These are phyloP conservation scores for Campylorhamphus procurvoides DNA, from an alignment of 2,113 vertebrate species.

Conservation along the genomic window DNA sequence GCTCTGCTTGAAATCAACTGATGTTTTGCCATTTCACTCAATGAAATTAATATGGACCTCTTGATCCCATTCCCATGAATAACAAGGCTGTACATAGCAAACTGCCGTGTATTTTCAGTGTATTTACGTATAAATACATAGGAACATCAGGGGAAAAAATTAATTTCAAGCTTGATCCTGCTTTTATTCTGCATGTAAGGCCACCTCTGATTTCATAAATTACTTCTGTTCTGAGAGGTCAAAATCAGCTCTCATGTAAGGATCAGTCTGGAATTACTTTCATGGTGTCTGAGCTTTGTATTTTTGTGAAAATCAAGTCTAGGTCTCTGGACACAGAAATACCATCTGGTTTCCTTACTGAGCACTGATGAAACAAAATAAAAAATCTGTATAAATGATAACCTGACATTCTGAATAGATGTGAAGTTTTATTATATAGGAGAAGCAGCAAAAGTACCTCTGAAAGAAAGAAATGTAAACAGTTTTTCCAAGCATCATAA, in stretches of 20 bases:
- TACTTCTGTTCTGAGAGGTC: background rate
- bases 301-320: background rate
- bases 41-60: background rate
- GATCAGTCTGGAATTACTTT: background rate
- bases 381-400: background rate
- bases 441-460: background rate
- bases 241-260: background rate
- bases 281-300: background rate
- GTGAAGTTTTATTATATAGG: background rate
- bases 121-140: slow-evolving; percentile 52
- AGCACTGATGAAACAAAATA: background rate
- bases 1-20: slow-evolving; percentile 19
- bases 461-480: background rate
- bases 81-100: background rate
- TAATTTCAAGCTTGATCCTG: background rate
- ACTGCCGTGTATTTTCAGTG: background rate
- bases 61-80: slow-evolving; percentile 52
- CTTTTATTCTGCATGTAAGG: background rate
- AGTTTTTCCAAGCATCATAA: background rate
- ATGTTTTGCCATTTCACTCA: slow-evolving; percentile 55
- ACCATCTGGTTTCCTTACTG: background rate
- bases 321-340: background rate
- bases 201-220: background rate
- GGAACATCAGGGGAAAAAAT: background rate
- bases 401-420: background rate